These are phyloP conservation scores for Chrysomela aeneicollis DNA, from an alignment of 2,888 invertebrate genomes.

Conservation along the genomic window DNA sequence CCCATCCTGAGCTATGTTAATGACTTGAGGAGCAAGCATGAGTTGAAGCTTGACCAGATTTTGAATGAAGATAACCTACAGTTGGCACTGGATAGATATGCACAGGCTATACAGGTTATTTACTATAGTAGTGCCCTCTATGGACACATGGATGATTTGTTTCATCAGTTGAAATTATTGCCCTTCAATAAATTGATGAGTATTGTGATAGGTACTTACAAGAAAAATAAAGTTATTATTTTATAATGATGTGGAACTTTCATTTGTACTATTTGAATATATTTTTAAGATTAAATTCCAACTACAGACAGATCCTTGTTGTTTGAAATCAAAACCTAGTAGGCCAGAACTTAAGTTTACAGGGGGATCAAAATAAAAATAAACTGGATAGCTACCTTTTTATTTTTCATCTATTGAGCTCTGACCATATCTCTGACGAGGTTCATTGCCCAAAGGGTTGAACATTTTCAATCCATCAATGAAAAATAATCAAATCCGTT, in stretches of 20 bases:
- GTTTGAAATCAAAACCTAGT: too few relatives aligned
- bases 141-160: slow-evolving; percentile 77
- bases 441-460: too few relatives aligned
- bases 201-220: slow-evolving; percentile 71
- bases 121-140: slow-evolving; percentile 80
- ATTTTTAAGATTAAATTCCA: too few relatives aligned
- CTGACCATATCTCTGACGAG: too few relatives aligned
- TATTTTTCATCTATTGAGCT: too few relatives aligned
- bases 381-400: too few relatives aligned
- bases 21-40: slow-evolving; percentile 44
- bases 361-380: too few relatives aligned
- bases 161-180: slow-evolving; percentile 68
- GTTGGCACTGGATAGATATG: slow-evolving; percentile 77
- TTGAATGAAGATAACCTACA: slow-evolving; percentile 59
- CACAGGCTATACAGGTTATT: slow-evolving; percentile 84
- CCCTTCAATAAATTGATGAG: slow-evolving; percentile 71
- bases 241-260: slow-evolving; percentile 16
- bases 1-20: slow-evolving; percentile 46
- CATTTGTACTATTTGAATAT: too few relatives aligned
- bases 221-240: slow-evolving; percentile 42
- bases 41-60: slow-evolving; percentile 40
- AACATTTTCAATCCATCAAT: too few relatives aligned
- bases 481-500: too few relatives aligned
- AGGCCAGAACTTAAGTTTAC: too few relatives aligned
- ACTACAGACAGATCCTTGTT: too few relatives aligned